phyloP scores from a whole-genome alignment of 2,113 vertebrate genomes.

The Petaurus breviceps region DNA sequence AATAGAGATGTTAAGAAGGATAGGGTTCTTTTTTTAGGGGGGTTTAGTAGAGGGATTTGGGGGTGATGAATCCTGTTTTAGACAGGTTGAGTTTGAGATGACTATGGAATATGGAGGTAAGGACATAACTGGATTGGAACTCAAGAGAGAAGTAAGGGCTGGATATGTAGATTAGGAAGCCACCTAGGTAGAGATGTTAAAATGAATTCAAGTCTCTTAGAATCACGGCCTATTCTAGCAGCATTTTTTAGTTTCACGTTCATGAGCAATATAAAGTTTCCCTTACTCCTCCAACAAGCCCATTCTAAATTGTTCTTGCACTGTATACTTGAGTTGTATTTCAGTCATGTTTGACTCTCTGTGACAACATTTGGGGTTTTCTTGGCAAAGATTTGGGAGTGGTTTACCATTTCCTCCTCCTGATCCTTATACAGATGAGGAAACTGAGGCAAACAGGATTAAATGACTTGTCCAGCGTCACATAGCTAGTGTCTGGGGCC shows the following conservation, averaged over 20 bases:
- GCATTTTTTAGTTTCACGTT: neutral
- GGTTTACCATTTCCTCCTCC: neutral
- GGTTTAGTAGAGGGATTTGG: neutral
- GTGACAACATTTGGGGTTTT: neutral
- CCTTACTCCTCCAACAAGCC: neutral
- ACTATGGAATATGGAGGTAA: neutral
- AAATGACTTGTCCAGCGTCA: neutral
- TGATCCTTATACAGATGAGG: neutral
- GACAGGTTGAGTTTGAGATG: neutral
- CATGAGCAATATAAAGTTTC: neutral
- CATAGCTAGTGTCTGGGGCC: neutral
- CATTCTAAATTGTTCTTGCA: neutral
- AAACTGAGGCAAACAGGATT: neutral
- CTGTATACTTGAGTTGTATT: neutral
- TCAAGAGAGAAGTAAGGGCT: neutral
- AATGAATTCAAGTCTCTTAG: neutral
- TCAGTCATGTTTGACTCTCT: neutral
- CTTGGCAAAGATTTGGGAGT: neutral
- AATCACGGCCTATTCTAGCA: neutral
- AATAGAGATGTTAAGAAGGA: neutral
- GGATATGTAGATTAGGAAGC: neutral
- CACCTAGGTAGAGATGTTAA: neutral
- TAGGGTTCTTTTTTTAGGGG: neutral
- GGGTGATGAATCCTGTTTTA: neutral
- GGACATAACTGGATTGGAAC: neutral